Evolutionary conservation across 2,888 invertebrate genomes (phyloP).

Genomic region (Nebria brevicollis): DNA sequence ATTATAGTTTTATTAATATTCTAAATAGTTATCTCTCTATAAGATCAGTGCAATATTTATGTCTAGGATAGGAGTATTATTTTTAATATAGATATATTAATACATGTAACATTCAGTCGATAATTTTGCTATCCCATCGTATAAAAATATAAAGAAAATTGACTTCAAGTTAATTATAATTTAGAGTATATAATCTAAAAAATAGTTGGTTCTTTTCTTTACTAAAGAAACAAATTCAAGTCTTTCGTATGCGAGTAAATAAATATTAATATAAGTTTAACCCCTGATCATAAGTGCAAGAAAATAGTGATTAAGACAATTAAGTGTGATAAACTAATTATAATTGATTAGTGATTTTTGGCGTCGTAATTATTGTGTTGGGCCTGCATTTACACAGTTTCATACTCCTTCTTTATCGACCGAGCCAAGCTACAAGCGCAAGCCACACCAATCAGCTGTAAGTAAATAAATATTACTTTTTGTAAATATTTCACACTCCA

Average conservation of each 20-base stretch:
- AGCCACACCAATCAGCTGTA: conserved; percentile 86
- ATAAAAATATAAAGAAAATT: conserved; percentile 47
- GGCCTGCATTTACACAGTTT: conserved; percentile 68
- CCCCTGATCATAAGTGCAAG: not conserved
- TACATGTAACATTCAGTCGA: conserved; percentile 32
- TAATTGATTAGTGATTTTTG: conserved; percentile 31
- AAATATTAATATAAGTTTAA: not conserved
- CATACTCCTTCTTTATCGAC: conserved; percentile 92
- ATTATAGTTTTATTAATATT: not conserved
- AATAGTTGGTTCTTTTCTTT: conserved; percentile 32
- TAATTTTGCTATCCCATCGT: conserved; percentile 30
- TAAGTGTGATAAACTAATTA: not conserved
- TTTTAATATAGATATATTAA: conserved; percentile 6
- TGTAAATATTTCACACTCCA: not conserved
- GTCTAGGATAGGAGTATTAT: not conserved
- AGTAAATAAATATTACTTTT: conserved; percentile 51
- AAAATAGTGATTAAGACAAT: not conserved
- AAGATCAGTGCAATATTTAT: conserved; percentile 23
- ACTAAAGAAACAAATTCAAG: not conserved
- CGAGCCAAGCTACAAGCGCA: conserved; percentile 94
- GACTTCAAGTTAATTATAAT: conserved; percentile 17
- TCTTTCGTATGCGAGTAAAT: not conserved
- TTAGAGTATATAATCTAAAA: conserved; percentile 28
- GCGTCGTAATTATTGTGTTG: conserved; percentile 23
- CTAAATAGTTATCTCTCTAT: not conserved